Conservation (phyloP, 2,113 vertebrate species). For the Thamnaconus septentrionalis region DNA sequence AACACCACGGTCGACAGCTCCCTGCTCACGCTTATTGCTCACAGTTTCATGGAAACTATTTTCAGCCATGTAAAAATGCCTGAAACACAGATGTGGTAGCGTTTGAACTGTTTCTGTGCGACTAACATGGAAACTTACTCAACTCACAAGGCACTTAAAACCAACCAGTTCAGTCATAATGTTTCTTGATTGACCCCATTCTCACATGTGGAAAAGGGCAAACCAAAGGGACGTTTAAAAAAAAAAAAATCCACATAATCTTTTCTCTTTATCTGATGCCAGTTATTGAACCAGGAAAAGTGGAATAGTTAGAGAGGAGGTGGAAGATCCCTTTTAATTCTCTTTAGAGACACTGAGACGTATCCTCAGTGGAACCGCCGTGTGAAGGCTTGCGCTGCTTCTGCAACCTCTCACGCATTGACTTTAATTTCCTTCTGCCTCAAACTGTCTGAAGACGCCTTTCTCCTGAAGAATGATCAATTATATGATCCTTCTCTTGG, state of each 20-base stretch:
- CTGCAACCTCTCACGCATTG: constrained; percentile 33
- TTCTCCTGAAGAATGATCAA: constrained; percentile 49
- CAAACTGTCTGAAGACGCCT: constrained; percentile 49
- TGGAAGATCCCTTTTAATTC: constrained; percentile 43
- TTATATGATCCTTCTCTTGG: constrained; percentile 45
- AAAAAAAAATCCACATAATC: constrained; percentile 26
- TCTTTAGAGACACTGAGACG: constrained; percentile 56
- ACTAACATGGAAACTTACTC: no score
- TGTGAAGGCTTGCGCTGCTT: constrained; percentile 22
- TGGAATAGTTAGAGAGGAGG: constrained; percentile 37
- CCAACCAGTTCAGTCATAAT: no score
- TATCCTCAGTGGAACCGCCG: constrained; percentile 37
- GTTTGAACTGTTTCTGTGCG: no score
- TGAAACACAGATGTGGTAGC: constrained; percentile 28
- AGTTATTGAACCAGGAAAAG: constrained; percentile 28
- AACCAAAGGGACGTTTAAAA: constrained; percentile 57
- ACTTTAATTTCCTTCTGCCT: constrained; percentile 51
- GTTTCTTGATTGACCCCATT: no score
- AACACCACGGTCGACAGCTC: no score
- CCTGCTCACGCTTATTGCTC: neutral
- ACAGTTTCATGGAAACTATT: constrained; percentile 30
- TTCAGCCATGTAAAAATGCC: constrained; percentile 27
- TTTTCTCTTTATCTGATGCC: no score
- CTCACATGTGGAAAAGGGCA: no score
- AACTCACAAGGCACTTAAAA: no score